Evolutionary conservation across 2,888 invertebrate genomes (phyloP), one percentile per base, ranked within the genome.

Genomic region (Limnephilus auricula): DNA sequence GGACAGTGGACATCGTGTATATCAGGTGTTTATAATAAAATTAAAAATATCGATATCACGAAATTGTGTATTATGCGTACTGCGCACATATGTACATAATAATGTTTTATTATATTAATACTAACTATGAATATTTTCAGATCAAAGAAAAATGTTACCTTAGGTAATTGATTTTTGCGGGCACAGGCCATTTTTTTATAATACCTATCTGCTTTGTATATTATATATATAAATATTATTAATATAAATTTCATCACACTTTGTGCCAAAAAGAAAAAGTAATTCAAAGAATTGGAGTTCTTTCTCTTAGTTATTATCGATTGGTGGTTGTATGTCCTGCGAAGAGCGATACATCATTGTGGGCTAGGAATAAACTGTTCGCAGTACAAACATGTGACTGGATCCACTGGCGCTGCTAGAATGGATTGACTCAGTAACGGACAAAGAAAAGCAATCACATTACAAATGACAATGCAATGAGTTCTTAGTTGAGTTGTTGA

Each of bases 401-500:
- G 85, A 85, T n/a, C 65, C 45, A 4, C 45, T 15, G n/a, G n/a
- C n/a, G 45, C 45, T 9, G 65, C 65, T 9, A 65, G 65, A 65
- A 34, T 30, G 45, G 37, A 45, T 85, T 85, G 85, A 85, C 45
- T 85, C 40, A 37, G 40, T 79, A 30, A 86, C 82, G 86, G 90
- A 90, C 90, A 90, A 90, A 85, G 90, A 85, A 80, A 90, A 90
- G 90, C 90, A 90, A 90, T 90, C 90, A 90, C 90, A 90, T 90
- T 86, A 90, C 90, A 86, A 79, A 86, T 79, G 45, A 90, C 90
- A 90, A 90, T 90, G 82, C 34, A 40, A 40, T 40, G 85, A 85
- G 40, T 85, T 85, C 40, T 85, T 85, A 32, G 37, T 32, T 82
- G 82, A 65, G 65, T 65, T 65, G 65, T 65, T 65, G 65, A 65